Evolutionary conservation across 2,888 invertebrate species (phyloP).

Genomic region (Drosophila fulvimacula): DNA sequence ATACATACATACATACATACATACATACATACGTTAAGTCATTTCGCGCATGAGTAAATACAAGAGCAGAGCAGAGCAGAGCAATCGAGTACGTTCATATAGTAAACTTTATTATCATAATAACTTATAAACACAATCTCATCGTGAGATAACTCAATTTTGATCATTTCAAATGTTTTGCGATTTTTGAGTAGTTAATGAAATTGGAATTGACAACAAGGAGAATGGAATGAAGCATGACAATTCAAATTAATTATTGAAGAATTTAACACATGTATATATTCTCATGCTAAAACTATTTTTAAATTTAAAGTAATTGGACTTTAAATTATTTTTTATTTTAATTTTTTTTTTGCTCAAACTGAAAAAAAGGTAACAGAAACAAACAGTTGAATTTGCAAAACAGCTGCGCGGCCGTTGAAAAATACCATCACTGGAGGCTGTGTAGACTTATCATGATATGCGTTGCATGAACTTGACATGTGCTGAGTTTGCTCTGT

Average conservation of each 20-base stretch:
- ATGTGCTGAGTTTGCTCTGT: slow-evolving; percentile 1
- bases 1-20: too few species aligned
- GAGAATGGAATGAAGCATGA: not conserved
- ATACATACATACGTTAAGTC: not conserved
- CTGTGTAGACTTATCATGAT: not conserved
- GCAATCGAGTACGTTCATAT: slow-evolving; percentile 13
- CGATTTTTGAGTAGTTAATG: not conserved
- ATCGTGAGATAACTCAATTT: slow-evolving; percentile 4
- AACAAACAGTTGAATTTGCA: not conserved
- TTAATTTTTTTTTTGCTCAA: too few species aligned
- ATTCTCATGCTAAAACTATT: too few species aligned
- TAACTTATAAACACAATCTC: slow-evolving; percentile 7
- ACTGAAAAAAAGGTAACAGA: too few species aligned
- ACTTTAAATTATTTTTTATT: too few species aligned
- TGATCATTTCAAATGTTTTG: not conserved
- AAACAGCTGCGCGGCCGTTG: not conserved
- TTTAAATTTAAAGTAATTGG: too few species aligned
- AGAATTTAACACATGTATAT: too few species aligned
- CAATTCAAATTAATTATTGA: not conserved
- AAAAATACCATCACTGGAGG: not conserved
- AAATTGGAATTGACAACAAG: not conserved
- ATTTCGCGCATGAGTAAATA: not conserved
- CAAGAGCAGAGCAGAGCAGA: not conserved
- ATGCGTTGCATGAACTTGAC: slow-evolving; percentile 16
- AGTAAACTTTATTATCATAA: slow-evolving; percentile 6